Base-by-base conservation (phyloP, 2,888 invertebrate genomes). In the Cordilura impudica region DNA sequence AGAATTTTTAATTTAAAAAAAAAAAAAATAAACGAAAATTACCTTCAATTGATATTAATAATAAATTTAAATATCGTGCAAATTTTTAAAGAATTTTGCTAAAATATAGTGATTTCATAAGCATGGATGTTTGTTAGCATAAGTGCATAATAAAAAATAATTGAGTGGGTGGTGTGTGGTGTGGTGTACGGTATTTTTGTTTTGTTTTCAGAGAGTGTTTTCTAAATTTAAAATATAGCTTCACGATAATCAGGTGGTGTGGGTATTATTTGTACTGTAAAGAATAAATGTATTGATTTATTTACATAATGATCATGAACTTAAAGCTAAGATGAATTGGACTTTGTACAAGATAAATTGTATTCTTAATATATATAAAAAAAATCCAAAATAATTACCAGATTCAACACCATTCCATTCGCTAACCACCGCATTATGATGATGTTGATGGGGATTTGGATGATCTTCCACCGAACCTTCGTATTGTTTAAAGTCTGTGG, bases 381-480 rank as follows among this genome's bases (percentile, higher is more conserved):
- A 39, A 21, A 10, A 23, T 43, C 47, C 35, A 56, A 39, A 23
- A 31, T 35, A 84, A 84, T 81, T 84, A 90, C 90, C 90, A 81
- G 89, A 89, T 83, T 89, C 90, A 31, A 89, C 85, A 16, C 89
- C 90, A 83, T 90, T 89, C 89, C 89, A 89, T 83, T 89, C 89
- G 71, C 88, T 88, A 73, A 88, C 86, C 31, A 90, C 88, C 2
- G 87, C 83, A 78, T 89, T 88, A 71, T 89, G 89, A 77, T 86
- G 83, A 80, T 85, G 85, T 73, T 89, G 89, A 54, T 86, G 87
- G 2, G 87, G 88, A 83, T 89, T 89, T 12, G 89, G 87, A 83
- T 86, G 87, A 82, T 89, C 87, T 78, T 89, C 88, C 14, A 88
- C 87, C 14, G 87, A 86, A 16, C 89, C 88, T 78, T 90, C 89